phyloP scores from a whole-genome alignment of 1,140 invertebrate species.

The Heterodera schachtii region DNA sequence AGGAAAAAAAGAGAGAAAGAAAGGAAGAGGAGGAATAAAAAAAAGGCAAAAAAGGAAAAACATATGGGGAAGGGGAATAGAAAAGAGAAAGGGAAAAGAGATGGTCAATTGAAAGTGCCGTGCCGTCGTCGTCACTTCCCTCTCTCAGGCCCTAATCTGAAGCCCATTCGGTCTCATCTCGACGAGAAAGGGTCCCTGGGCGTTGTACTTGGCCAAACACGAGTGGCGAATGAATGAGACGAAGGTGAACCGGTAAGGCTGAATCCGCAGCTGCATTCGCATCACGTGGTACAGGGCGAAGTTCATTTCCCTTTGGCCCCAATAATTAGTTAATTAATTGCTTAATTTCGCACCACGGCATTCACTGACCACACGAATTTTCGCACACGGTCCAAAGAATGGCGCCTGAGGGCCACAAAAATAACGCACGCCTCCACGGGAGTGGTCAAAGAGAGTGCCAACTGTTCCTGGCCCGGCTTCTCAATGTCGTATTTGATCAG shows the following conservation, averaged over 20 bases:
- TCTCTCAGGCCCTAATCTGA: not conserved
- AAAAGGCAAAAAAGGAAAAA: not conserved
- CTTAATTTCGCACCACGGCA: too few species aligned
- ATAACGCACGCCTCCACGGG: constrained; percentile 5
- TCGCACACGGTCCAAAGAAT: not conserved
- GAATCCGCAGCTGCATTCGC: not conserved
- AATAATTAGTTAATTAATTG: too few species aligned
- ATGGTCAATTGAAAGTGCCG: not conserved
- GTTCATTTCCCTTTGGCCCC: constrained; percentile 6
- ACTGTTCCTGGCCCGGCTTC: constrained; percentile 5
- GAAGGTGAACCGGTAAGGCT: not conserved
- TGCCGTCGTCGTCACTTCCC: not conserved
- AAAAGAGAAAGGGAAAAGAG: not conserved
- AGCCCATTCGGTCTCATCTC: not conserved
- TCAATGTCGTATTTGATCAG: constrained; percentile 18
- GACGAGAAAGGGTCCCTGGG: not conserved
- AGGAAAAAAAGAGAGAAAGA: not conserved
- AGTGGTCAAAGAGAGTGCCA: not conserved
- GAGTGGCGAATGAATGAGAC: constrained; percentile 11
- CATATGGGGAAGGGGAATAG: too few species aligned
- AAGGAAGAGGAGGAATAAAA: not conserved
- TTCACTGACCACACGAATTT: constrained; percentile 4
- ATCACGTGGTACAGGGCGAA: constrained; percentile 4
- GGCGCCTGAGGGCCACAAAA: constrained; percentile 2
- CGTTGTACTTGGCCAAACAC: constrained; percentile 14